Conservation (phyloP, 2,113 vertebrate genomes). For the Perccottus glenii region DNA sequence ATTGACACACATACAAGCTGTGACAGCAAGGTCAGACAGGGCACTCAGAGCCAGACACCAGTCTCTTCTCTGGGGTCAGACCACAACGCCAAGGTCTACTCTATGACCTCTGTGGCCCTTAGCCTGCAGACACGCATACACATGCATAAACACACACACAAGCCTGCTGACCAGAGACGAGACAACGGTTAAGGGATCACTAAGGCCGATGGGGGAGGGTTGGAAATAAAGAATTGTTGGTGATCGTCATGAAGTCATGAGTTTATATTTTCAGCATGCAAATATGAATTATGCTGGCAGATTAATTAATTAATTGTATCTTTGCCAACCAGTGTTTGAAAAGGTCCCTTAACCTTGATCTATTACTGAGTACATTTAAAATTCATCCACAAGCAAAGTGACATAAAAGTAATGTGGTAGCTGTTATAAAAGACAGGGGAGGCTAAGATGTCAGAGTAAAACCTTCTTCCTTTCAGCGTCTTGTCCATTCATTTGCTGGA, state of each 20-base stretch:
- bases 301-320: conserved; percentile 15
- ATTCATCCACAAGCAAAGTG: conserved; percentile 22
- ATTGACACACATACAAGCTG: conserved; percentile 35
- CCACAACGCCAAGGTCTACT: conserved; percentile 79
- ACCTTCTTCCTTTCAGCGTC: conserved; percentile 29
- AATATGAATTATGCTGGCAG: conserved; percentile 2
- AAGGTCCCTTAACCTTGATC: background rate
- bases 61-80: conserved; percentile 75
- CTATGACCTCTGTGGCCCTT: conserved; percentile 59
- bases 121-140: conserved; percentile 31
- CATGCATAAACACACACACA: conserved; percentile 39
- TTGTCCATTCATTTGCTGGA: conserved; percentile 24
- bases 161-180: conserved; percentile 59
- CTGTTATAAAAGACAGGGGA: conserved; percentile 14
- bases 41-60: conserved; percentile 75
- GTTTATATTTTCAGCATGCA: background rate
- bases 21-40: conserved; percentile 74
- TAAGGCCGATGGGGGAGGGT: conserved; percentile 40
- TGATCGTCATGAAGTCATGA: conserved; percentile 24
- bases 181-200: conserved; percentile 19
- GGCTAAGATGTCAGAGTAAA: conserved; percentile 27
- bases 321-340: conserved; percentile 9
- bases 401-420: conserved; percentile 21
- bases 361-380: conserved; percentile 20
- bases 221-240: conserved; percentile 16